These are phyloP conservation scores for Strigamia crassipes DNA, from an alignment of 2,888 invertebrate species.

Conservation along the genomic window DNA sequence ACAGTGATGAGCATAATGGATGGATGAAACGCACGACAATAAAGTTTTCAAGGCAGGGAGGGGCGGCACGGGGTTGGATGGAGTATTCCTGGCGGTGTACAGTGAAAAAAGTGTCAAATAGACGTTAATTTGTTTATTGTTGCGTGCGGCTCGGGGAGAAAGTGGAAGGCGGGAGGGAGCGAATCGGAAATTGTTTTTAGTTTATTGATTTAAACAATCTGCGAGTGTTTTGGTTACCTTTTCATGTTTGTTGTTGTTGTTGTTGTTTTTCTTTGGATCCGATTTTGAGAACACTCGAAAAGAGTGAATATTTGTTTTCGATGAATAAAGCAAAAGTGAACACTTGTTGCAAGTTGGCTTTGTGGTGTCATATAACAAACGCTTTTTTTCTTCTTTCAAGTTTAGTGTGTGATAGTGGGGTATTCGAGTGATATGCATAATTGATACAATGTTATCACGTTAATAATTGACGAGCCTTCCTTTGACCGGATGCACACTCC, in stretches of 20 bases:
- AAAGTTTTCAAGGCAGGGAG: constrained; percentile 20
- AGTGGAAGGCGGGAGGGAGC: neutral
- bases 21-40: constrained; percentile 40
- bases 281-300: too few relatives aligned
- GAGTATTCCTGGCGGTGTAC: neutral
- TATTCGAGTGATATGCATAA: constrained; percentile 4
- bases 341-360: constrained; percentile 19
- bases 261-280: neutral
- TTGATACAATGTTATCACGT: constrained; percentile 37
- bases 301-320: neutral
- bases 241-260: neutral
- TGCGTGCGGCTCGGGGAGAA: constrained; percentile 10
- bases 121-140: constrained; percentile 32
- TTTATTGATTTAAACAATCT: neutral
- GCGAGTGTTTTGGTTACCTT: neutral
- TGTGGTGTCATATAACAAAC: neutral
- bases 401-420: neutral
- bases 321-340: neutral
- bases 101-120: constrained; percentile 4
- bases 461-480: constrained; percentile 28
- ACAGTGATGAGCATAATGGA: constrained; percentile 38
- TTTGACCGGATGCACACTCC: constrained; percentile 5
- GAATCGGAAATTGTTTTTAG: constrained; percentile 6
- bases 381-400: neutral
- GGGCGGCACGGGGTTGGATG: neutral